Conservation (phyloP, 2,113 vertebrate species). For the Scartelaos histophorus region DNA sequence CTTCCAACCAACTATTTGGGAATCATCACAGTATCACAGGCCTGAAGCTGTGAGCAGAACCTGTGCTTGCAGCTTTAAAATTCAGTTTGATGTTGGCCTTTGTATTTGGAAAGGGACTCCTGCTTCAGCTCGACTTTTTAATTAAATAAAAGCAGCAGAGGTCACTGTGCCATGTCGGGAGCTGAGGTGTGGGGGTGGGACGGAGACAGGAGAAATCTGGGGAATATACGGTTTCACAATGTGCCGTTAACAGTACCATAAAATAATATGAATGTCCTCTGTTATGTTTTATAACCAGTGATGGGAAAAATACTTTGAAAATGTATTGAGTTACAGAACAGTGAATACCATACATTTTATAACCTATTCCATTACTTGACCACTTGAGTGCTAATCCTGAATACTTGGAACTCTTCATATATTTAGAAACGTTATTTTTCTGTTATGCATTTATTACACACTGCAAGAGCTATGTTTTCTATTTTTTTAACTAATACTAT, state of each 20-base stretch:
- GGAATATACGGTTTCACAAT: background rate
- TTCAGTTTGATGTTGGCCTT: background rate
- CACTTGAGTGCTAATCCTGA: too few relatives aligned
- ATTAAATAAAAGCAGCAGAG: slow-evolving; percentile 5
- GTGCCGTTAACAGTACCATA: background rate
- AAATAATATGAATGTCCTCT: background rate
- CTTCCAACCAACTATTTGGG: background rate
- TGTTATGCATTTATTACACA: too few relatives aligned
- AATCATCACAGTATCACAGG: background rate
- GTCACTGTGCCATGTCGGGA: background rate
- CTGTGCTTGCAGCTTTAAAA: background rate
- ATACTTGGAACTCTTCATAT: too few relatives aligned
- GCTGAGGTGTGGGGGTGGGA: background rate
- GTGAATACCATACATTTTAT: too few relatives aligned
- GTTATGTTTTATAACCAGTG: too few relatives aligned
- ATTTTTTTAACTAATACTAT: too few relatives aligned
- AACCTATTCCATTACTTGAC: too few relatives aligned
- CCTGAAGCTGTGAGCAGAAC: background rate
- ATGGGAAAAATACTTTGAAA: too few relatives aligned
- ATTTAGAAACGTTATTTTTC: too few relatives aligned
- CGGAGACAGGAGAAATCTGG: background rate
- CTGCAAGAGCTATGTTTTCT: too few relatives aligned
- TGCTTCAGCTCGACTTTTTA: slow-evolving; percentile 4
- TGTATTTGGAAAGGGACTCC: background rate
- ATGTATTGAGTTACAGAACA: too few relatives aligned